Evolutionary conservation across 2,113 vertebrate genomes (phyloP).

Genomic region (Dermatemys mawii): DNA sequence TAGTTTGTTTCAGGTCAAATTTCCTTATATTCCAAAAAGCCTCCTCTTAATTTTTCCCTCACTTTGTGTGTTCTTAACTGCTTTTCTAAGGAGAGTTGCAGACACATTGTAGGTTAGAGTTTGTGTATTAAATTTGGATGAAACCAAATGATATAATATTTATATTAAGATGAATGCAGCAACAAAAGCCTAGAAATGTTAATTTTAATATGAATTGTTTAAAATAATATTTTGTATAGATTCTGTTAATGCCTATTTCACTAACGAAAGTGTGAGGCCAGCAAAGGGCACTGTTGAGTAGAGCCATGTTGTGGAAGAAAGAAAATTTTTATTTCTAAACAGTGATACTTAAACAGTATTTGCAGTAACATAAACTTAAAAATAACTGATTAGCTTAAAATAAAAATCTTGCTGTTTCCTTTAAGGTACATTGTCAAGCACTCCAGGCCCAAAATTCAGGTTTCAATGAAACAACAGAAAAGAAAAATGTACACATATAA

Average conservation of each 20-base stretch:
- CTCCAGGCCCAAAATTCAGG: neutral
- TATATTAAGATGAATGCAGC: neutral
- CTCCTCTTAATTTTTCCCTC: neutral
- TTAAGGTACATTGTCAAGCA: neutral
- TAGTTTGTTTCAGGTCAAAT: neutral
- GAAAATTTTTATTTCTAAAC: neutral
- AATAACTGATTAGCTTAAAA: neutral
- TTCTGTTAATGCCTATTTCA: neutral
- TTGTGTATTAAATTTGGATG: neutral
- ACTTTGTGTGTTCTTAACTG: neutral
- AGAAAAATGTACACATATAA: neutral
- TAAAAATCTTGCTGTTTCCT: neutral
- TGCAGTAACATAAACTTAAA: neutral
- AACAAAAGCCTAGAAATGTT: neutral
- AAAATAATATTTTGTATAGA: neutral
- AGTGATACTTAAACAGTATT: neutral
- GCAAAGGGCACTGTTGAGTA: slow-evolving; percentile 9
- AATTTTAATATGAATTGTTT: neutral
- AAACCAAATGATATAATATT: neutral
- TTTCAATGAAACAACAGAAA: neutral
- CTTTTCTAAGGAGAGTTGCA: neutral
- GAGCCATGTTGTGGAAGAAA: slow-evolving; percentile 71
- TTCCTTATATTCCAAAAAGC: neutral
- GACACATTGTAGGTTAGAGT: neutral
- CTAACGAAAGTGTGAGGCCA: neutral